Evolutionary conservation across 2,113 vertebrate species (phyloP).

Genomic region (Macquaria australasica): DNA sequence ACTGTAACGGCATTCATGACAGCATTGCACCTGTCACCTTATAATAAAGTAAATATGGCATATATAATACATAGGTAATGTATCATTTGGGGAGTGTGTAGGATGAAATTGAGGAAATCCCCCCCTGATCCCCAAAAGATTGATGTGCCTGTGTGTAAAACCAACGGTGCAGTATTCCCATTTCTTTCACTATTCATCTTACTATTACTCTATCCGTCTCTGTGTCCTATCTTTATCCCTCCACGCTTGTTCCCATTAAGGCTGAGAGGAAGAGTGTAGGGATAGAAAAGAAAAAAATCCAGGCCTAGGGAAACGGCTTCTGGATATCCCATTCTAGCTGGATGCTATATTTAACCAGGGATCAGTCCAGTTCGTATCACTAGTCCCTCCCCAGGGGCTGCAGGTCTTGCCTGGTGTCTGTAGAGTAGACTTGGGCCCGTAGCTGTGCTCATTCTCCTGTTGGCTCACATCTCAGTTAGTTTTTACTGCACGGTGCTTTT

Average conservation of each 20-base stretch:
- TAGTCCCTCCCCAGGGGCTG: slow-evolving; percentile 79
- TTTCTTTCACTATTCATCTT: slow-evolving; percentile 23
- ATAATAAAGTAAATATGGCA: background rate
- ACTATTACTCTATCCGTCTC: slow-evolving; percentile 11
- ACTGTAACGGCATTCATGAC: background rate
- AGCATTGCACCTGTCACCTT: slow-evolving; percentile 28
- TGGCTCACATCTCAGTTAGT: slow-evolving; percentile 49
- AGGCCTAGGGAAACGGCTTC: slow-evolving; percentile 58
- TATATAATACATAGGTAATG: slow-evolving; percentile 19
- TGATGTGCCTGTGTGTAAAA: slow-evolving; percentile 34
- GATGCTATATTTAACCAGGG: slow-evolving; percentile 87
- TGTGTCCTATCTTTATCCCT: slow-evolving; percentile 45
- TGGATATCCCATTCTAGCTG: slow-evolving; percentile 76
- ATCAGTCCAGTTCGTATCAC: slow-evolving; percentile 80
- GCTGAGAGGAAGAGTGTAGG: slow-evolving; percentile 80
- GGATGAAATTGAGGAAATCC: slow-evolving; percentile 56
- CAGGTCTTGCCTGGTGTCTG: slow-evolving; percentile 65
- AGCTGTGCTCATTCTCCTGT: slow-evolving; percentile 40
- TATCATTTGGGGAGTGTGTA: slow-evolving; percentile 33
- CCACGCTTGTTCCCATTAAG: slow-evolving; percentile 83
- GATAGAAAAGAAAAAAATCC: slow-evolving; percentile 32
- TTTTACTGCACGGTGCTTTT: slow-evolving; percentile 46
- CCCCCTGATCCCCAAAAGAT: slow-evolving; percentile 35
- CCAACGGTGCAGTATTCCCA: slow-evolving; percentile 6
- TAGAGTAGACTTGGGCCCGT: slow-evolving; percentile 18